Base-by-base conservation (phyloP, 2,797 vertebrate genomes). In the Cossypha niveicapilla region DNA sequence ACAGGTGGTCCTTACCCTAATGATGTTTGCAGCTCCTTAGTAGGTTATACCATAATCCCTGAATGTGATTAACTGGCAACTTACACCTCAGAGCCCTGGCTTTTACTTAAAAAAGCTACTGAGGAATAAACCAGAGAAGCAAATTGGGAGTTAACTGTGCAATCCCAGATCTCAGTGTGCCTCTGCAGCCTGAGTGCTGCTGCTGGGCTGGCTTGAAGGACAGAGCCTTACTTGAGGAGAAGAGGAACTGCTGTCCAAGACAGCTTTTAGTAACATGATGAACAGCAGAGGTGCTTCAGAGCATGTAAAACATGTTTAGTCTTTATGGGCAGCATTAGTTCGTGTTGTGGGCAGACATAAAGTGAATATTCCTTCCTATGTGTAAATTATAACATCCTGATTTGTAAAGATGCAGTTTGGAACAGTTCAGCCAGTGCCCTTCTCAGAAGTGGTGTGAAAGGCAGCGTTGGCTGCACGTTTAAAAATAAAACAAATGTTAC, bases 391-490 rank as follows among this genome's bases (percentile, higher is more conserved):
- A 39, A 13, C 0, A 1, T 27, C 50, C 57, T 34, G 19, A 30
- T 77, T 24, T n/a, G 44, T 65, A n/a, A 41, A 61, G 74, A 39
- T 11, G 28, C 7, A 5, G 8, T 27, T 67, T 6, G 21, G 23
- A 57, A 6, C 8, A 11, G n/a, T 34, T 68, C 47, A 68, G 51
- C 27, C 25, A 3, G 45, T 65, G 5, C 35, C 30, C 30, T 71
- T 53, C 50, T 54, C 16, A 12, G 57, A 28, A 19, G 11, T 11
- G 42, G 11, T 15, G 74, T 53, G 61, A 39, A 71, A 90, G 45
- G 17, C 50, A 25, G 34, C 0, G 0, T 30, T 79, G 63, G 53
- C 37, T 48, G 7, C 18, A 7, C 3, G 0, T 66, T 82, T 63
- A 27, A 77, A 76, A 85, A 79, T 73, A 70, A 84, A 62, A 18